Evolutionary conservation across 2,888 invertebrate genomes (phyloP).

Genomic region (Metacarcinus magister): DNA sequence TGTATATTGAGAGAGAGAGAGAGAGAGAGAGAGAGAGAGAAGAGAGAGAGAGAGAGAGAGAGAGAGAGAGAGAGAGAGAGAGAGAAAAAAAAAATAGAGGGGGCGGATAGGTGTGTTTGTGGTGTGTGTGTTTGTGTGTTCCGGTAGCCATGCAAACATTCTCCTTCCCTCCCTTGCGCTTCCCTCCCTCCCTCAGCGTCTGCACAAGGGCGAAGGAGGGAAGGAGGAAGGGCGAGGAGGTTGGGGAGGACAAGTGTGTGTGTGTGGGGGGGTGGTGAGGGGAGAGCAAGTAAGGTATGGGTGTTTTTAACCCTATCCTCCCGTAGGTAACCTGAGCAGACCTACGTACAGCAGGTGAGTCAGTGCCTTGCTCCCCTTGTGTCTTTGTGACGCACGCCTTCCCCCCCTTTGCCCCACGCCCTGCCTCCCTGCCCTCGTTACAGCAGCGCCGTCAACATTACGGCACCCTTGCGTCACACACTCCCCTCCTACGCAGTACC

Average conservation of each 20-base stretch:
- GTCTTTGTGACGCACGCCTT: not conserved
- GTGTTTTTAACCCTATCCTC: not conserved
- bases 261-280: not conserved
- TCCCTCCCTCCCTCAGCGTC: not conserved
- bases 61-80: not conserved
- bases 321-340: not conserved
- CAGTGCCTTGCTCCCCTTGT: not conserved
- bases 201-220: not conserved
- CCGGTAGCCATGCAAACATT: not conserved
- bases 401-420: not conserved
- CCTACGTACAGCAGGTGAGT: not conserved
- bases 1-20: not conserved
- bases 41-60: not conserved
- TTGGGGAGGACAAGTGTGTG: not conserved
- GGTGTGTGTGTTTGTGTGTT: not conserved
- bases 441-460: conserved; percentile 20
- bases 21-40: not conserved
- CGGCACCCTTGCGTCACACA: conserved; percentile 48
- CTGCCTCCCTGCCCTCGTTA: not conserved
- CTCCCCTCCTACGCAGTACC: conserved; percentile 28
- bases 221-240: not conserved
- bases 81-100: not conserved
- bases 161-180: not conserved
- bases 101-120: not conserved
- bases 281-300: not conserved